phyloP scores from a whole-genome alignment of 2,797 vertebrate genomes.

The Ptychadena robeensis region DNA sequence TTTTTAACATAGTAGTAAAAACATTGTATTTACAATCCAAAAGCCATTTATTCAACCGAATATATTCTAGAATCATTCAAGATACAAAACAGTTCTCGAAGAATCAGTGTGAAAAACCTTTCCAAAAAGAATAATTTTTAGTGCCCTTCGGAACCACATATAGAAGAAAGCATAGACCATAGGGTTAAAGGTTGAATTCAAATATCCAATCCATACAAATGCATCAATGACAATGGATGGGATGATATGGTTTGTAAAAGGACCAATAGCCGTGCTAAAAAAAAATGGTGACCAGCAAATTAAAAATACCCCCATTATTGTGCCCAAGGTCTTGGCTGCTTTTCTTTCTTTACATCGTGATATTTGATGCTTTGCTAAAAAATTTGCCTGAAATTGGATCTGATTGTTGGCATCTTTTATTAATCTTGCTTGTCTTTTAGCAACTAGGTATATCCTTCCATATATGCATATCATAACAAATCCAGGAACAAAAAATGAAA shows the following conservation, averaged over 20 bases:
- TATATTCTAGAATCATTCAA: conserved; percentile 60
- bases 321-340: conserved; percentile 81
- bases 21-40: too few relatives aligned
- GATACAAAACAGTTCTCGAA: conserved; percentile 75
- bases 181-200: conserved; percentile 86
- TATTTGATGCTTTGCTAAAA: conserved; percentile 64
- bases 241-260: conserved; percentile 71
- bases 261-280: conserved; percentile 74
- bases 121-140: conserved; percentile 76
- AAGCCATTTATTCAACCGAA: not conserved
- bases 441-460: conserved; percentile 82
- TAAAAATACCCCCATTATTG: conserved; percentile 82
- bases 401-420: conserved; percentile 70
- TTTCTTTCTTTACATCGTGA: conserved; percentile 75
- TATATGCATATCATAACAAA: conserved; percentile 83
- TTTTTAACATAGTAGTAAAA: not conserved
- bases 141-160: conserved; percentile 81
- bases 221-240: conserved; percentile 73
- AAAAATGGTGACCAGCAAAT: conserved; percentile 85
- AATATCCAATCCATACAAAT: conserved; percentile 81
- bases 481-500: conserved; percentile 81
- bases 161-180: conserved; percentile 87
- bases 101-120: conserved; percentile 77
- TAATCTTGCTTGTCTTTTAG: conserved; percentile 77
- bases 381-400: conserved; percentile 57